Conservation (phyloP, 30 jellyfish, hydroid and myxozoan genomes). For the Aurelia aurita complex sp. Pacific region DNA sequence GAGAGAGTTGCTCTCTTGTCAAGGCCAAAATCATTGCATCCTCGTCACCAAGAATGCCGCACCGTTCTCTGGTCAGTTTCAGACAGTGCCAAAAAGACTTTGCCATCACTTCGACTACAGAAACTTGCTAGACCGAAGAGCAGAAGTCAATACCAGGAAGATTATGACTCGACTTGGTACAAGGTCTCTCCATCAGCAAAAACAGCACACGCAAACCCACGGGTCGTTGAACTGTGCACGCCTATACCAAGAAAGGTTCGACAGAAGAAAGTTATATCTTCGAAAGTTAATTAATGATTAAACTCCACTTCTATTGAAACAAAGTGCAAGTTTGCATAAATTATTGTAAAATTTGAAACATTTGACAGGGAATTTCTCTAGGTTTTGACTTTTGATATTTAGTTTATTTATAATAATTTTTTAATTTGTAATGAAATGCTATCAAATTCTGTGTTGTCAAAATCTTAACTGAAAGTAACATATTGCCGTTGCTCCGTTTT, state of each 20-base stretch:
- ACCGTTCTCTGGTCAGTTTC: conserved; percentile 83
- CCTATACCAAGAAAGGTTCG: conserved; percentile 92
- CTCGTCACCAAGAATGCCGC: conserved; percentile 81
- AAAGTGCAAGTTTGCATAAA: no score
- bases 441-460: no score
- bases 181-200: conserved; percentile 82
- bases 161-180: conserved; percentile 71
- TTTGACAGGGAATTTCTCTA: no score
- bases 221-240: conserved; percentile 77
- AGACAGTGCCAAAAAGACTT: conserved; percentile 66
- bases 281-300: background rate
- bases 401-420: no score
- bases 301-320: no score
- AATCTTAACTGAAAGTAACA: no score
- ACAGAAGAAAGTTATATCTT: conserved; percentile 60
- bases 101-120: conserved; percentile 87
- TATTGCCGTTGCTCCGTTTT: no score
- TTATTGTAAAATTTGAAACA: no score
- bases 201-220: conserved; percentile 78
- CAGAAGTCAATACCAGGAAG: conserved; percentile 84
- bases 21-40: conserved; percentile 71
- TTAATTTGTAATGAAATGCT: no score
- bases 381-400: no score
- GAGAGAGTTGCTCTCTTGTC: conserved; percentile 82
- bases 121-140: conserved; percentile 90